phyloP scores from a whole-genome alignment of 2,888 invertebrate genomes.

The Tenthredo notha region DNA sequence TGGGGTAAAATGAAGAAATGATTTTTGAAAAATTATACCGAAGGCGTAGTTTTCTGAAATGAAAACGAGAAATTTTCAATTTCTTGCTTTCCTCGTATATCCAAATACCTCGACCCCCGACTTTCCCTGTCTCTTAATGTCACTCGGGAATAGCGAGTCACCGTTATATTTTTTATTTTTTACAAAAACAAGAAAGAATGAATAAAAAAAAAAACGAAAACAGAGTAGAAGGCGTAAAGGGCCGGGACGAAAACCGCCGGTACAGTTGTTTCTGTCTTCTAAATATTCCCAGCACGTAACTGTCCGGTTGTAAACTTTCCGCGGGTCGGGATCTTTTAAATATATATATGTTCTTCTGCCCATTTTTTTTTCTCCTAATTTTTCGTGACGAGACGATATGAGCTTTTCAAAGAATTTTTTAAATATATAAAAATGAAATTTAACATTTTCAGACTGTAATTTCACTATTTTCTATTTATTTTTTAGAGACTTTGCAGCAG shows the following conservation, averaged over 20 bases:
- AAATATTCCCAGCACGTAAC: conserved; percentile 41
- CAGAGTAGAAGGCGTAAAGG: conserved; percentile 5
- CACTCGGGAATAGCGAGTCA: not conserved
- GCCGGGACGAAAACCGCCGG: not conserved
- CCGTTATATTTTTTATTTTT: not conserved
- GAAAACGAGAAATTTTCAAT: not conserved
- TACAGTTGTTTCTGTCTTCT: not conserved
- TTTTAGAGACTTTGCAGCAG: too few species aligned
- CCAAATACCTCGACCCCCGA: too few species aligned
- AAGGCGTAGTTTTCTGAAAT: not conserved
- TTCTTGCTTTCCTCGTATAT: not conserved
- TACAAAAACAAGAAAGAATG: not conserved
- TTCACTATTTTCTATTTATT: too few species aligned
- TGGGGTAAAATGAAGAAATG: not conserved
- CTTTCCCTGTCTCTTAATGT: not conserved
- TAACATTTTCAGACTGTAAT: too few species aligned
- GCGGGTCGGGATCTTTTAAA: not conserved
- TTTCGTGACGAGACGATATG: not conserved
- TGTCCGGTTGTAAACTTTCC: conserved; percentile 23
- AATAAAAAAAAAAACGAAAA: not conserved
- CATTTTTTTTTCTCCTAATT: not conserved
- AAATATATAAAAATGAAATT: too few species aligned
- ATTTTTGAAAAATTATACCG: not conserved
- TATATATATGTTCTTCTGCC: not conserved
- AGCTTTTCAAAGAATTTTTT: not conserved